Percentiles rank a stretch among this genome's conserved stretches.
phyloP scores from a whole-genome alignment of 2,113 vertebrate species.

The Calonectris borealis region DNA sequence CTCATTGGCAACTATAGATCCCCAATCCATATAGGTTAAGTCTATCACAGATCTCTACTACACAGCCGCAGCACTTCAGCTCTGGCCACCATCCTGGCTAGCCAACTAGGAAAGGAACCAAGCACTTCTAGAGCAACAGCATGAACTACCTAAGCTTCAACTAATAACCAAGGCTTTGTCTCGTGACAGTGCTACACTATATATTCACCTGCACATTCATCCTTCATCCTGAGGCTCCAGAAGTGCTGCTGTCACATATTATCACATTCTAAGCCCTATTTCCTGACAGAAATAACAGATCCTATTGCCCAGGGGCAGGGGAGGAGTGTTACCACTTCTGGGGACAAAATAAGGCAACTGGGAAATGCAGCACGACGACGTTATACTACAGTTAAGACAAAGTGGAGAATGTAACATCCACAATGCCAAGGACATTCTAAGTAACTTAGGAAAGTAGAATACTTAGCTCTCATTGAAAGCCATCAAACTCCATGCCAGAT shows the following conservation, averaged over 20 bases:
- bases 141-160: neutral
- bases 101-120: neutral
- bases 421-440: accelerated
- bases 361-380: neutral
- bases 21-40: neutral
- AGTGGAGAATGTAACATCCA: neutral
- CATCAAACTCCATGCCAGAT: neutral
- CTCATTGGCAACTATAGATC: neutral
- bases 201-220: neutral
- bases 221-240: neutral
- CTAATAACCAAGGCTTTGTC: neutral
- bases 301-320: neutral
- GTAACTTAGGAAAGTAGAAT: neutral
- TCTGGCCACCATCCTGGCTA: neutral
- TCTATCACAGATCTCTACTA: neutral
- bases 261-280: neutral
- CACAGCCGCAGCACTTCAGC: neutral
- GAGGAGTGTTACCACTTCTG: neutral
- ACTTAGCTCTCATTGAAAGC: neutral
- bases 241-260: neutral
- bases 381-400: neutral
- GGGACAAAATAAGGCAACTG: neutral
- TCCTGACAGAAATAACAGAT: neutral
- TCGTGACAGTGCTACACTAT: neutral
- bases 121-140: neutral